Evolutionary conservation across 1,140 invertebrate species (phyloP).

Genomic region (Zaprionus davidi): DNA sequence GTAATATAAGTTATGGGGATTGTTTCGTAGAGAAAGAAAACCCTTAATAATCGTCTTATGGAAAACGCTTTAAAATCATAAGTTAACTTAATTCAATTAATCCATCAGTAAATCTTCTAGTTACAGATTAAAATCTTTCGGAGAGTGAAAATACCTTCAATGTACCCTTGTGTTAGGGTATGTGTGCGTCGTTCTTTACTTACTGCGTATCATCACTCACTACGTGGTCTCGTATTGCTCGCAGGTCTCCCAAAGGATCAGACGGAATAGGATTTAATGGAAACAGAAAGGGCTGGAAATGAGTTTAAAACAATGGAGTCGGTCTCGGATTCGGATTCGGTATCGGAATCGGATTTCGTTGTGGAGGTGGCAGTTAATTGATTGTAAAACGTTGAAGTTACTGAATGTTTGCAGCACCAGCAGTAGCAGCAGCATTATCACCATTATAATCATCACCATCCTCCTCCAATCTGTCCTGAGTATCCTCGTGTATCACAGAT

Average conservation of each 20-base stretch:
- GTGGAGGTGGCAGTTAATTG: background rate
- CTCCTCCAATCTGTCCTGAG: constrained; percentile 28
- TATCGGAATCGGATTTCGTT: background rate
- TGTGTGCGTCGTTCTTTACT: background rate
- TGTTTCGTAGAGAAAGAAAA: too few species aligned
- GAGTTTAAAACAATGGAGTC: background rate
- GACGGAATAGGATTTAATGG: background rate
- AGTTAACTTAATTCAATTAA: too few species aligned
- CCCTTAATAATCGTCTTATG: too few species aligned
- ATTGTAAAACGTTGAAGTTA: background rate
- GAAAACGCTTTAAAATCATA: too few species aligned
- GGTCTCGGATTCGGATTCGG: background rate
- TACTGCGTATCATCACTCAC: background rate
- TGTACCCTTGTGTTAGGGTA: too few species aligned
- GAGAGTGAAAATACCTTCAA: too few species aligned
- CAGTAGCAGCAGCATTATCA: background rate
- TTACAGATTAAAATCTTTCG: background rate
- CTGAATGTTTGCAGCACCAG: background rate
- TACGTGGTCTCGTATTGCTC: background rate
- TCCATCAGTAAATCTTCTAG: too few species aligned
- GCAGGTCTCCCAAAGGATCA: background rate
- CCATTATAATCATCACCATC: background rate
- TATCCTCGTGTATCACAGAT: constrained; percentile 38
- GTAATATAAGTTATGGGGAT: too few species aligned
- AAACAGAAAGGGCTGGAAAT: background rate